phyloP scores from a whole-genome alignment of 2,797 vertebrate genomes.

The Arnoldichthys spilopterus region DNA sequence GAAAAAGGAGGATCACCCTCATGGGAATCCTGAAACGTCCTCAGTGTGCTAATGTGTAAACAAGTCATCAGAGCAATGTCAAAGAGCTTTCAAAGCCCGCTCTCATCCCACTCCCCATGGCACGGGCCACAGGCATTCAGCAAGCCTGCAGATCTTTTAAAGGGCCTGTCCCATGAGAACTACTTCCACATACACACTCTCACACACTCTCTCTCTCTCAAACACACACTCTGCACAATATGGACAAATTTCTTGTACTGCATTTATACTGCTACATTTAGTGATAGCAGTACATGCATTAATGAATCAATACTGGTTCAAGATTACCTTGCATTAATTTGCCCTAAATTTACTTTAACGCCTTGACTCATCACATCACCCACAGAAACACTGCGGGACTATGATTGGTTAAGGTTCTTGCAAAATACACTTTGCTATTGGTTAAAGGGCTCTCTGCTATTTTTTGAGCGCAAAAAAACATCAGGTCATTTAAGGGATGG shows the following conservation, averaged over 20 bases:
- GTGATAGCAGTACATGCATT: not conserved
- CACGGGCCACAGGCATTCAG: slow-evolving; percentile 84
- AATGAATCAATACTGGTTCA: not conserved
- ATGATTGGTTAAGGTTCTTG: not conserved
- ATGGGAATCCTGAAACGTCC: slow-evolving; percentile 67
- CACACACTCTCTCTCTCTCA: slow-evolving; percentile 31
- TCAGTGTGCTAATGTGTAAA: slow-evolving; percentile 79
- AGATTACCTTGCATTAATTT: not conserved
- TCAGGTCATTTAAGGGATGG: slow-evolving; percentile 56
- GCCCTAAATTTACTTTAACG: too few relatives aligned
- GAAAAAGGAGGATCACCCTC: slow-evolving; percentile 68
- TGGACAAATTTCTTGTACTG: not conserved
- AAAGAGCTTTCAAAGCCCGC: slow-evolving; percentile 81
- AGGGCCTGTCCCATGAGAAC: slow-evolving; percentile 54
- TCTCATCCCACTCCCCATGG: slow-evolving; percentile 80
- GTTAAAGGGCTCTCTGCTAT: slow-evolving; percentile 4
- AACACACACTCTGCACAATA: slow-evolving; percentile 10
- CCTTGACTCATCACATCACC: not conserved
- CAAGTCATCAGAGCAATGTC: slow-evolving; percentile 86
- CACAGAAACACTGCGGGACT: not conserved
- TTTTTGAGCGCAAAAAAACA: slow-evolving; percentile 28
- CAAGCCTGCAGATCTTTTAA: slow-evolving; percentile 80
- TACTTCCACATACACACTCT: slow-evolving; percentile 30
- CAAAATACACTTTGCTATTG: not conserved
- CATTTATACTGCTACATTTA: not conserved